These are phyloP conservation scores for Syrmaticus mikado DNA, from an alignment of 2,113 vertebrate genomes.

Conservation along the genomic window DNA sequence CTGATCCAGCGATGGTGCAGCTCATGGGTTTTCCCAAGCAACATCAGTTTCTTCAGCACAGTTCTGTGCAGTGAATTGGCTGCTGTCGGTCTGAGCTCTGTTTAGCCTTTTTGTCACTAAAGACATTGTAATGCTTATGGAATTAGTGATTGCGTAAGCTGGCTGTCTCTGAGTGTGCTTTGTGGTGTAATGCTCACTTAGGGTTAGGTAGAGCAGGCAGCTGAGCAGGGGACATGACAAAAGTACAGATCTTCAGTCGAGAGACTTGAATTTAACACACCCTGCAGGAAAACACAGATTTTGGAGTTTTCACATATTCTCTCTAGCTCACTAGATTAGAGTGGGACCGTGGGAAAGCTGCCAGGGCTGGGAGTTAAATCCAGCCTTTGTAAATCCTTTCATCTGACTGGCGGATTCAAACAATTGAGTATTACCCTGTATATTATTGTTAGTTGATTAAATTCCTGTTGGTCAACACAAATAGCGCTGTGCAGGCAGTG, in stretches of 20 bases:
- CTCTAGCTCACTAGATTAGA: slow-evolving; percentile 48
- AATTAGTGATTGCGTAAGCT: slow-evolving; percentile 59
- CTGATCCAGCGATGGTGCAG: background rate
- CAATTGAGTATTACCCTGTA: slow-evolving; percentile 71
- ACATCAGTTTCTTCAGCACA: background rate
- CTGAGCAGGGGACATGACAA: background rate
- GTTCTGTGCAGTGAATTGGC: background rate
- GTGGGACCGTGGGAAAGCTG: slow-evolving; percentile 71
- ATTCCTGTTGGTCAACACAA: slow-evolving; percentile 75
- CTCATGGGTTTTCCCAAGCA: background rate
- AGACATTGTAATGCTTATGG: slow-evolving; percentile 48
- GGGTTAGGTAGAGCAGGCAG: slow-evolving; percentile 17
- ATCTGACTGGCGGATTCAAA: slow-evolving; percentile 64
- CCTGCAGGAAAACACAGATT: background rate
- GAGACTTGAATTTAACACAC: slow-evolving; percentile 8
- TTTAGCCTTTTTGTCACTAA: slow-evolving; percentile 60
- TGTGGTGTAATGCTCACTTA: slow-evolving; percentile 47
- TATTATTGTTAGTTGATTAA: slow-evolving; percentile 74
- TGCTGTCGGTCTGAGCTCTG: background rate
- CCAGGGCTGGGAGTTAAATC: slow-evolving; percentile 71
- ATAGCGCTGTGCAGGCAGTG: slow-evolving; percentile 47
- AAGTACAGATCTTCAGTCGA: background rate
- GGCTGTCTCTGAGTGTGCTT: slow-evolving; percentile 24
- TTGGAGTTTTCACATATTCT: slow-evolving; percentile 36
- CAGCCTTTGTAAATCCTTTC: slow-evolving; percentile 73